Base-by-base conservation (phyloP, 1,140 invertebrate genomes). In the Dreissena rostriformis region DNA sequence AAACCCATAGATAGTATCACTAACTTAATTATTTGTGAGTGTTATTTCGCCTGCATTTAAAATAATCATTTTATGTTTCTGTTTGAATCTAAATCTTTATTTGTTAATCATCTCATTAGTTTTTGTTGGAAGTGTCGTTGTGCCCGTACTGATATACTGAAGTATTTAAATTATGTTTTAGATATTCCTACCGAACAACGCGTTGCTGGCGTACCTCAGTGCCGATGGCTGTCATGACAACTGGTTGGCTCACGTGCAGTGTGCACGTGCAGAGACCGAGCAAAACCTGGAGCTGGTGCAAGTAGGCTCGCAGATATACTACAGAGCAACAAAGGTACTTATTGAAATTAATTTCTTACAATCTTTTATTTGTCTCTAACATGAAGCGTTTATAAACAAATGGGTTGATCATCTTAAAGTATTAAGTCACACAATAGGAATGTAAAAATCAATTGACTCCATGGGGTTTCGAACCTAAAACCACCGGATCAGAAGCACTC, bases 221-320 rank as follows among this genome's bases (percentile, higher is more conserved):
- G 94, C 81, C 88, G 15, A 82, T 28, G 2, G 91, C 93, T 65
- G 80, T 85, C 5, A 61, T 92, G 51, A 78, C 24, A 95, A 95
- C 88, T 95, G 95, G 95, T 92, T 95, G 93, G 92, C 95, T 1
- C 95, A 94, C 81, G 94, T 95, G 8, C 95, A 95, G 87, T 95
- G 95, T 87, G 93, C 95, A 6, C 87, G 94, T 19, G 88, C 93
- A 85, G 91, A 90, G 53, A 67, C 85, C 61, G 94, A 95, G 79
- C 94, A 95, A 82, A 95, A 95, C 87, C 88, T 95, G 0, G 89
- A 95, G 15, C 93, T 95, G 0, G 95, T 94, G 85, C 95, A 95
- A 87, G 94, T 94, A 86, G 90, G 92, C 49, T 93, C 94, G 14
- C 79, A 94, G 52, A 91, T 95, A 17, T 95, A 94, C 79, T 95